phyloP scores from a whole-genome alignment of 2,113 vertebrate genomes.

The human (Homo sapiens) region DNA sequence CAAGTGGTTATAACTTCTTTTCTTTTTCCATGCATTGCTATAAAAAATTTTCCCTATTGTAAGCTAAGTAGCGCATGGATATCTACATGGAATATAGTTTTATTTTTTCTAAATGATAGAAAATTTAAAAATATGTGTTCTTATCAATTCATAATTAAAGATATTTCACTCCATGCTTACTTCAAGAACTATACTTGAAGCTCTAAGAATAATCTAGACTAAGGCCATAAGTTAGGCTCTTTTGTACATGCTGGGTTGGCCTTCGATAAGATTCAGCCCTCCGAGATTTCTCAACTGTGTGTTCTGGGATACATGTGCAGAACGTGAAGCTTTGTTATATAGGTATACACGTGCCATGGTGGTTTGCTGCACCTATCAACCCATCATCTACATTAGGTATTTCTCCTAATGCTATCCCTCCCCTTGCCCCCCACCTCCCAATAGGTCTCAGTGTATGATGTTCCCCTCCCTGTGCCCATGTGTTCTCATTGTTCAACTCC shows the following conservation, averaged over 20 bases:
- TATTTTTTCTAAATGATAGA: neutral
- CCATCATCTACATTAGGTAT: no score
- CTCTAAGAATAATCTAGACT: neutral
- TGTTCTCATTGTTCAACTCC: no score
- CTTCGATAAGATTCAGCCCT: neutral
- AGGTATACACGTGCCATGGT: no score
- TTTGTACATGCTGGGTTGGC: neutral
- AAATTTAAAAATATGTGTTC: conserved; percentile 28
- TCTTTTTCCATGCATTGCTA: neutral
- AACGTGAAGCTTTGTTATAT: no score
- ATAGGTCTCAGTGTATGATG: no score
- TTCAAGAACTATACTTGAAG: neutral
- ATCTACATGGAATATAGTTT: neutral
- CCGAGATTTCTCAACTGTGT: neutral
- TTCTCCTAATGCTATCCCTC: no score
- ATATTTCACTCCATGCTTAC: neutral
- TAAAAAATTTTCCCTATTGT: neutral
- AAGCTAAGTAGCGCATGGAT: neutral
- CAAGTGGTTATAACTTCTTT: neutral
- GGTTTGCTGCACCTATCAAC: no score
- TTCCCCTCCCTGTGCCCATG: no score
- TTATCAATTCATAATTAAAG: conserved; percentile 30
- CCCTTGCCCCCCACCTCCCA: no score
- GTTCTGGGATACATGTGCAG: no score
- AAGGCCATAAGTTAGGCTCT: neutral